phyloP scores from a whole-genome alignment of 2,797 vertebrate species.

The Phoxinus dragarum region DNA sequence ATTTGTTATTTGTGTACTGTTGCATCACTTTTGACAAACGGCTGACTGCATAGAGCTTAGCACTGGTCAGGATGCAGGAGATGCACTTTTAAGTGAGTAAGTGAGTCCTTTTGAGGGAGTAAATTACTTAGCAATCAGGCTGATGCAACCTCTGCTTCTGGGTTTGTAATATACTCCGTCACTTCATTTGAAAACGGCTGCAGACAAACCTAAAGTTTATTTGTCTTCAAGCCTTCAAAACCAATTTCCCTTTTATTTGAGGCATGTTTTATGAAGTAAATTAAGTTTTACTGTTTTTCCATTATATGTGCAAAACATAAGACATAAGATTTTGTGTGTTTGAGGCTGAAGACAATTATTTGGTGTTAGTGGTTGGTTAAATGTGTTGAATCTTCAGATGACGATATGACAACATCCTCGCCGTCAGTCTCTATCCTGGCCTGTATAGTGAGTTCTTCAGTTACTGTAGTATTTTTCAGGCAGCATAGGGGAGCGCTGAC shows the following conservation, averaged over 20 bases:
- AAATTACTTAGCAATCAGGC: constrained; percentile 62
- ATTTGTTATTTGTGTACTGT: constrained; percentile 57
- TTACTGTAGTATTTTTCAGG: constrained; percentile 72
- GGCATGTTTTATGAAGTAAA: neutral
- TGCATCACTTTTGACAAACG: constrained; percentile 48
- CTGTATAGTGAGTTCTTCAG: constrained; percentile 59
- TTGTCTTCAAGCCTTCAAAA: constrained; percentile 24
- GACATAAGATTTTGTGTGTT: neutral
- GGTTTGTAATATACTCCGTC: constrained; percentile 66
- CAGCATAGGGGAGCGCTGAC: constrained; percentile 67
- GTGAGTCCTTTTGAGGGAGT: constrained; percentile 38
- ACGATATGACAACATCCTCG: neutral
- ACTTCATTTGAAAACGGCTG: constrained; percentile 41
- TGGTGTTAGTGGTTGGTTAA: neutral
- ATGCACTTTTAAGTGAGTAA: constrained; percentile 52
- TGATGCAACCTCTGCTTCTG: constrained; percentile 74
- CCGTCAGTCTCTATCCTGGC: constrained; percentile 40
- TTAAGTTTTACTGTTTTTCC: neutral
- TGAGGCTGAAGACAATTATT: neutral
- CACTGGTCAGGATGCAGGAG: constrained; percentile 67
- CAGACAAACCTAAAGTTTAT: constrained; percentile 3
- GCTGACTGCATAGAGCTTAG: constrained; percentile 22
- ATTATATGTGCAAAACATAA: neutral
- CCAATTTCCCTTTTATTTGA: constrained; percentile 17
- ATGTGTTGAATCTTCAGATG: constrained; percentile 12